These are phyloP conservation scores for Zaprionus gabonicus DNA, from an alignment of 1,140 invertebrate genomes.

Conservation along the genomic window DNA sequence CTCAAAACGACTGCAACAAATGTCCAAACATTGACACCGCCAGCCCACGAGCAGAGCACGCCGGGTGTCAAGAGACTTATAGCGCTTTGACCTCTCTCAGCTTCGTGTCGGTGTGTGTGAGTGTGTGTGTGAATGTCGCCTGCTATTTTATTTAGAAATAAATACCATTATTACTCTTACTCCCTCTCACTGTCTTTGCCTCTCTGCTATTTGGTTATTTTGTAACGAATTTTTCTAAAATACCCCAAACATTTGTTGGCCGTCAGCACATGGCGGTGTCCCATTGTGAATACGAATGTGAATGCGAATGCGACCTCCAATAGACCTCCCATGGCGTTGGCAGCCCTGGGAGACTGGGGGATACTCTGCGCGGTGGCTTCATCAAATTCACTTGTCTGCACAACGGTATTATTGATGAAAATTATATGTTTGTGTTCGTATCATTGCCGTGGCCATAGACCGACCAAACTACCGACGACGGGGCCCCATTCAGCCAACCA, in stretches of 20 bases:
- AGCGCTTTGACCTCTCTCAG: constrained; percentile 61
- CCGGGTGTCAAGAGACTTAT: constrained; percentile 47
- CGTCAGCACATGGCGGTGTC: constrained; percentile 47
- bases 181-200: background rate
- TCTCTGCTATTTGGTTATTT: constrained; percentile 35
- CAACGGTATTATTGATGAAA: constrained; percentile 66
- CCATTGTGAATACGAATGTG: constrained; percentile 47
- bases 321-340: constrained; percentile 52
- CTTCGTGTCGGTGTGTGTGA: constrained; percentile 27
- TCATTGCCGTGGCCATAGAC: constrained; percentile 36
- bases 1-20: constrained; percentile 53
- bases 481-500: constrained; percentile 2
- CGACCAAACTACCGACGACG: constrained; percentile 20
- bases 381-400: constrained; percentile 69
- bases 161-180: constrained; percentile 59
- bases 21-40: constrained; percentile 57
- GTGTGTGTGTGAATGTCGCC: constrained; percentile 26
- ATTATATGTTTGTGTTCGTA: constrained; percentile 66
- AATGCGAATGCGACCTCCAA: constrained; percentile 20
- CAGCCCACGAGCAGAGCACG: constrained; percentile 21
- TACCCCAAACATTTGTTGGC: constrained; percentile 55
- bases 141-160: constrained; percentile 67
- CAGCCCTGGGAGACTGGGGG: constrained; percentile 17
- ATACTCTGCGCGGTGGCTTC: constrained; percentile 39
- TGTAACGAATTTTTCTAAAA: constrained; percentile 62